phyloP scores from a whole-genome alignment of 2,797 vertebrate species.

The Aphelocoma californica region DNA sequence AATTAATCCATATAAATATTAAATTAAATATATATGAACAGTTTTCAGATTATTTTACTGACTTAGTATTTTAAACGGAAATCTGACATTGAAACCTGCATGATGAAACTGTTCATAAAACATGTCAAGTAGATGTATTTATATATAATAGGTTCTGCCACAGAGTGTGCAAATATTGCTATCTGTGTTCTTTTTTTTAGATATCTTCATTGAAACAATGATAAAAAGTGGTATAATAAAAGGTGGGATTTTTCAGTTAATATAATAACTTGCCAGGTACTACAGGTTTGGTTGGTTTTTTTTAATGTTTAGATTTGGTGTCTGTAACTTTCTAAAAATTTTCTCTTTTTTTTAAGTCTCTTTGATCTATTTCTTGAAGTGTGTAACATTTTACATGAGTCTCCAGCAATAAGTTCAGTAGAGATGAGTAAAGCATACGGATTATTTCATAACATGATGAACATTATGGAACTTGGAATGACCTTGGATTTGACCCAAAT shows the following conservation, averaged over 20 bases:
- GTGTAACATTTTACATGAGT: not conserved
- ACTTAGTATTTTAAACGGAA: not conserved
- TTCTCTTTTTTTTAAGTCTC: not conserved
- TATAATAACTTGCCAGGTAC: not conserved
- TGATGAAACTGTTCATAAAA: not conserved
- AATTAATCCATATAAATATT: not conserved
- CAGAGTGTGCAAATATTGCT: not conserved
- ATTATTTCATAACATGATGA: not conserved
- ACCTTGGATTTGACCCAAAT: not conserved
- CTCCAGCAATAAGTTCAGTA: not conserved
- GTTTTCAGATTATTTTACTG: not conserved
- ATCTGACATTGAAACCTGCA: not conserved
- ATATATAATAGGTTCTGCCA: not conserved
- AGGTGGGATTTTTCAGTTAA: not conserved
- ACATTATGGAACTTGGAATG: not conserved
- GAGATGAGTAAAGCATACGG: not conserved
- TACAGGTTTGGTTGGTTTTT: fast-evolving
- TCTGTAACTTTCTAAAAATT: not conserved
- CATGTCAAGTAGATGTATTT: not conserved
- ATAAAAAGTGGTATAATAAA: not conserved
- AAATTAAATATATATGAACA: not conserved
- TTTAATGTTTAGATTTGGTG: not conserved
- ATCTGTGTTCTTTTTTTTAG: not conserved
- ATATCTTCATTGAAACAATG: not conserved
- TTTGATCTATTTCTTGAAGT: not conserved